Conservation (phyloP, 92 coral and sea anemone species). For the Pocillopora grandis region DNA sequence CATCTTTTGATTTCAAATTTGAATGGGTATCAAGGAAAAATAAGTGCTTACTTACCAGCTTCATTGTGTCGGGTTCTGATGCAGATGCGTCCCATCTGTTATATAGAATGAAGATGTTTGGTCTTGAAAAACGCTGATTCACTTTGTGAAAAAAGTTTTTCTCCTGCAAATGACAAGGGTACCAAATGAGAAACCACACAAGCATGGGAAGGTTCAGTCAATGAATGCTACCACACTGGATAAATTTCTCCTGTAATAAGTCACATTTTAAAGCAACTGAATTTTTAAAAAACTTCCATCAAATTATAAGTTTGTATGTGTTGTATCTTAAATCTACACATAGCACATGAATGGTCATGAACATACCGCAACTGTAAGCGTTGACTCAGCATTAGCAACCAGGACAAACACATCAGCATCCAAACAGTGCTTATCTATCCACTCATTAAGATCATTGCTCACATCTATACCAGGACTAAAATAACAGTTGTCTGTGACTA, state of each 20-base stretch:
- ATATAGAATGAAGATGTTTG: constrained; percentile 90
- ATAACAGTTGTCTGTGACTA: not conserved
- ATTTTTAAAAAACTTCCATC: no score
- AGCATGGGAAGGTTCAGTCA: no score
- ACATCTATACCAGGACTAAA: constrained; percentile 98
- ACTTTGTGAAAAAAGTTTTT: constrained; percentile 98
- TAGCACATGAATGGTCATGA: not conserved
- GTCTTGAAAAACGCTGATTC: constrained; percentile 87
- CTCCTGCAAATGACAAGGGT: constrained; percentile 56
- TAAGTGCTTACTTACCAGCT: constrained; percentile 56
- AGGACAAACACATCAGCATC: constrained; percentile 98
- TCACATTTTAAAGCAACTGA: no score
- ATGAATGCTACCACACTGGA: no score
- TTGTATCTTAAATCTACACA: not conserved
- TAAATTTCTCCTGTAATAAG: no score
- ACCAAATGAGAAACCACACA: no score
- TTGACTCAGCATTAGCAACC: constrained; percentile 96
- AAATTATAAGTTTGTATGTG: no score
- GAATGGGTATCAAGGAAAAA: no score
- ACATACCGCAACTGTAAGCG: constrained; percentile 91
- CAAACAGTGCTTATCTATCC: constrained; percentile 95
- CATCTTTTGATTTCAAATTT: no score
- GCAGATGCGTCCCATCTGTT: constrained; percentile 99
- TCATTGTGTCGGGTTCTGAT: constrained; percentile 90
- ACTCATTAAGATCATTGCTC: constrained; percentile 82